Evolutionary conservation across 30 jellyfish, hydroid and myxozoan species (phyloP).

Genomic region (Catostylus mosaicus): DNA sequence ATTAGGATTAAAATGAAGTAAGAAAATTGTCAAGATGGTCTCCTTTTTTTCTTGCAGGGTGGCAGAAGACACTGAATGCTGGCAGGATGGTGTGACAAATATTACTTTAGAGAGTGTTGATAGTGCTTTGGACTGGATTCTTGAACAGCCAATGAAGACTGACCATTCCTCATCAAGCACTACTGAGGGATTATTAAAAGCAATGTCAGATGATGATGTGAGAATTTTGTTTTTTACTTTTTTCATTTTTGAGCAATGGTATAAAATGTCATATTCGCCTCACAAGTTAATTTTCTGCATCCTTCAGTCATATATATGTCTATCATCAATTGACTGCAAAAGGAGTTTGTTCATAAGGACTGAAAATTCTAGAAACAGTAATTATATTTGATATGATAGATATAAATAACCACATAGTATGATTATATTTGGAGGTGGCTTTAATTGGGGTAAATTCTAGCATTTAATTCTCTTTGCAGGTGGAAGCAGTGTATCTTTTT

Average conservation of each 20-base stretch:
- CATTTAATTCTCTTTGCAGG: constrained; percentile 29
- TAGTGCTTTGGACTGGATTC: constrained; percentile 85
- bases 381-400: too few species aligned
- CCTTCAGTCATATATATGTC: too few species aligned
- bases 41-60: too few species aligned
- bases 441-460: background rate
- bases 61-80: constrained; percentile 72
- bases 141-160: constrained; percentile 58
- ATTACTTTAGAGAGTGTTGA: constrained; percentile 71
- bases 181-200: constrained; percentile 66
- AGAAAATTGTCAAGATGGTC: too few species aligned
- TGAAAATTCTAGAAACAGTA: too few species aligned
- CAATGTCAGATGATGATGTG: constrained; percentile 76
- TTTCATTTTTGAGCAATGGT: background rate
- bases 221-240: background rate
- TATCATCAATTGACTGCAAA: too few species aligned
- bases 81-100: constrained; percentile 79
- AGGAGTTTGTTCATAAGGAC: too few species aligned
- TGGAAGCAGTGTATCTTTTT: constrained; percentile 85
- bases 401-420: too few species aligned
- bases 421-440: too few species aligned
- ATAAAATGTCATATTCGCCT: too few species aligned
- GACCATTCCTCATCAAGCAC: constrained; percentile 57
- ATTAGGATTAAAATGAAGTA: too few species aligned
- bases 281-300: too few species aligned